phyloP scores from a whole-genome alignment of 2,797 vertebrate species.

The Neosalanx taihuensis region DNA sequence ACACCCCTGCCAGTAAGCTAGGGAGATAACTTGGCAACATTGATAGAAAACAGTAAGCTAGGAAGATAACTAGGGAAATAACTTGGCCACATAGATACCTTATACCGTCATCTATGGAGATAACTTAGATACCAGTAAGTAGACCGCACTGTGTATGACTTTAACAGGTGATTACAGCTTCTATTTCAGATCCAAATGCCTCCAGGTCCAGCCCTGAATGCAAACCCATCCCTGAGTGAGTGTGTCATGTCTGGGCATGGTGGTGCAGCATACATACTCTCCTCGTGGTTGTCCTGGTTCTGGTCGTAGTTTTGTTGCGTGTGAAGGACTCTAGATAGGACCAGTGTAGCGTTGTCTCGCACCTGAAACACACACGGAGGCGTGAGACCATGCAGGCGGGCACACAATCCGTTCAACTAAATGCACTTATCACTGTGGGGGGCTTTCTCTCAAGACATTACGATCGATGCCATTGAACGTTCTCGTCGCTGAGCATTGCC shows the following conservation, averaged over 20 bases:
- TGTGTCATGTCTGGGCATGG: constrained; percentile 3
- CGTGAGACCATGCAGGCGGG: constrained; percentile 29
- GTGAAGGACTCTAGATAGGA: constrained; percentile 85
- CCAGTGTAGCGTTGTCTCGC: constrained; percentile 88
- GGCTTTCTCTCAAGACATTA: constrained; percentile 22
- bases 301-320: constrained; percentile 91
- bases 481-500: constrained; percentile 28
- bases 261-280: constrained; percentile 77
- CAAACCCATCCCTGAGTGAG: background rate
- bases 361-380: constrained; percentile 76
- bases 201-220: too few species aligned
- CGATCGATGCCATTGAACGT: constrained; percentile 46
- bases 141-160: too few species aligned
- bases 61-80: too few species aligned
- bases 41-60: too few species aligned
- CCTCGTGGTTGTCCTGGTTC: constrained; percentile 93
- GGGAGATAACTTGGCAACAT: background rate
- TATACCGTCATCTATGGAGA: too few species aligned
- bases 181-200: too few species aligned
- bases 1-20: background rate
- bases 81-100: too few species aligned
- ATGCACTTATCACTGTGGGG: constrained; percentile 26
- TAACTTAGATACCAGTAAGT: too few species aligned
- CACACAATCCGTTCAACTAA: background rate
- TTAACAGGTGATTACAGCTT: too few species aligned